phyloP scores from a whole-genome alignment of 2,797 vertebrate genomes.

The Malurus leucopterus region DNA sequence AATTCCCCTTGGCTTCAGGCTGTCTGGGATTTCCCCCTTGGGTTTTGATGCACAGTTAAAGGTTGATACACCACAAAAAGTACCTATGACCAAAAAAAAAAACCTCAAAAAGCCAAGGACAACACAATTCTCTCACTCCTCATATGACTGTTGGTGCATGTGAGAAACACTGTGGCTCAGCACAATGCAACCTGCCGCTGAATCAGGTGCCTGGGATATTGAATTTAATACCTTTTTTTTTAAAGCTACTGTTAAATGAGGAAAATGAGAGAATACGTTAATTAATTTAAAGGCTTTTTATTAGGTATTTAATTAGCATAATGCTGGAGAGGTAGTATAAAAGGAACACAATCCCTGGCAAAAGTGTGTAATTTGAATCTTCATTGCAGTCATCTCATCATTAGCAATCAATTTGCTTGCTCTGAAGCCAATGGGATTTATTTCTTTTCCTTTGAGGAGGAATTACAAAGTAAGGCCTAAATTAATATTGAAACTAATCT shows the following conservation, averaged over 20 bases:
- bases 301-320: neutral
- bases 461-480: neutral
- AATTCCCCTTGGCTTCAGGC: neutral
- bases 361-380: neutral
- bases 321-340: neutral
- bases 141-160: fast-evolving
- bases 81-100: neutral
- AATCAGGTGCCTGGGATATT: neutral
- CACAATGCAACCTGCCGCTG: neutral
- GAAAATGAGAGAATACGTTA: neutral
- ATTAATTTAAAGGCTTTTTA: slow-evolving; percentile 9
- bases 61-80: neutral
- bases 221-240: slow-evolving; percentile 9
- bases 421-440: neutral
- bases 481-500: neutral
- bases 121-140: neutral
- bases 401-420: neutral
- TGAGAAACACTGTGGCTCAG: neutral
- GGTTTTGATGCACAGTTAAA: neutral
- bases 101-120: neutral
- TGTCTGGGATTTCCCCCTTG: neutral
- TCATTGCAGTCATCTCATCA: neutral
- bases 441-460: neutral
- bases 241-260: neutral
- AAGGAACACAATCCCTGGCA: neutral